Base-by-base conservation (phyloP, 2,113 vertebrate genomes). In the Chrysemys picta region DNA sequence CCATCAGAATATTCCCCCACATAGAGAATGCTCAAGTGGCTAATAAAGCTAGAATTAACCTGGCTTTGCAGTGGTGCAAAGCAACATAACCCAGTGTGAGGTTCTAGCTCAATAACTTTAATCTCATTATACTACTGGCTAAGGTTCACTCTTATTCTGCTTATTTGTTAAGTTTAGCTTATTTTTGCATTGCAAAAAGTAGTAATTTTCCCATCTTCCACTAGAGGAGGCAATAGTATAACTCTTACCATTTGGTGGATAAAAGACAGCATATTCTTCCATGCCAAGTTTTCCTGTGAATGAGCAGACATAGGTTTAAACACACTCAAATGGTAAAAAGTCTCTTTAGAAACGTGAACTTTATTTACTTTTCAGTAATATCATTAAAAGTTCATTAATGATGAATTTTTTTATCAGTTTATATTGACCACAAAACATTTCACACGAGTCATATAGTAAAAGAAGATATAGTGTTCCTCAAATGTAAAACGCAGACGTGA, bases 191-290 rank as follows among this genome's bases (percentile, higher is more conserved):
- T 91, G 13, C 52, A 81, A 85, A 89, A 84, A 91, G 80, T 35
- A 97, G 94, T 87, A 95, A 92, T 97, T 79, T 95, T 93, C 76
- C 53, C n/a, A 78, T 91, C 91, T 97, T 84, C 98, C 98, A 98
- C 98, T 98, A 98, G 97, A 98, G 98, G 98, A 94, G 95, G 97
- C 96, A 97, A 93, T 7, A 94, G 94, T 35, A 96, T 59, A 94
- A 96, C 47, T 93, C 99, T 99, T 98, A 99, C 99, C 99, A 47
- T 99, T 99, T 54, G 99, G 99, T 90, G 99, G 99, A 96, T 99
- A 99, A 96, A 99, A 98, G 88, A 99, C 99, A 38, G 98, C 98
- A 95, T 98, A 99, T 86, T 99, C 98, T 97, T 99, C 99, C 75
- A 98, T 95, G 92, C 98, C 99, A 1, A 98, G 98, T 94, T 99